phyloP scores from a whole-genome alignment of 2,797 vertebrate genomes.

The Epinephelus malabaricus region DNA sequence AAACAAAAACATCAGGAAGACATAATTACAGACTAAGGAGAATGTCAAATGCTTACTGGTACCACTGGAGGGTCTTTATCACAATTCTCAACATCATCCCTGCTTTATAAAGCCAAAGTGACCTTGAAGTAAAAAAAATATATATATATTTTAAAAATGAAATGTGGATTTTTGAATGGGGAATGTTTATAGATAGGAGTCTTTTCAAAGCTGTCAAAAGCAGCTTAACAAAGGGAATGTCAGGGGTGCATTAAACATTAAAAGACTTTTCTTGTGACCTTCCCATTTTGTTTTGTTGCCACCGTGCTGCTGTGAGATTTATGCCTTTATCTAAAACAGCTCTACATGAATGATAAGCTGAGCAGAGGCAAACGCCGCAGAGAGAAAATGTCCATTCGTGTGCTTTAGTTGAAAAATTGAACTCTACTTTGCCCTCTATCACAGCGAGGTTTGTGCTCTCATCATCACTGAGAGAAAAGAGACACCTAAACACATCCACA shows the following conservation, averaged over 20 bases:
- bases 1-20: conserved; percentile 35
- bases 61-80: conserved; percentile 19
- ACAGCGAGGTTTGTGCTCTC: conserved; percentile 62
- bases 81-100: conserved; percentile 15
- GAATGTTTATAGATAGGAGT: conserved; percentile 22
- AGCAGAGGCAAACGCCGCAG: conserved; percentile 55
- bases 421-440: conserved; percentile 67
- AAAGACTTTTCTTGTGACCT: conserved; percentile 67
- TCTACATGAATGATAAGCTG: conserved; percentile 66
- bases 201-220: conserved; percentile 51
- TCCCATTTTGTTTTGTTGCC: conserved; percentile 61
- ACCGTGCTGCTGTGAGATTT: conserved; percentile 54
- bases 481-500: conserved; percentile 63
- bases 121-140: conserved; percentile 28
- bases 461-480: conserved; percentile 63
- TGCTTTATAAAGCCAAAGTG: conserved; percentile 29
- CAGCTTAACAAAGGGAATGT: conserved; percentile 59
- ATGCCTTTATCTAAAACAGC: conserved; percentile 66
- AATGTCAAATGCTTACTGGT: conserved; percentile 36
- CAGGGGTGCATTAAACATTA: conserved; percentile 59
- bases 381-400: conserved; percentile 47
- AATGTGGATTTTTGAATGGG: conserved; percentile 33
- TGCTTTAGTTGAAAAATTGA: conserved; percentile 55
- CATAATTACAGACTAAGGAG: conserved; percentile 37
- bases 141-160: conserved; percentile 11